phyloP scores from a whole-genome alignment of 2,113 vertebrate species.

The Lagopus leucura region DNA sequence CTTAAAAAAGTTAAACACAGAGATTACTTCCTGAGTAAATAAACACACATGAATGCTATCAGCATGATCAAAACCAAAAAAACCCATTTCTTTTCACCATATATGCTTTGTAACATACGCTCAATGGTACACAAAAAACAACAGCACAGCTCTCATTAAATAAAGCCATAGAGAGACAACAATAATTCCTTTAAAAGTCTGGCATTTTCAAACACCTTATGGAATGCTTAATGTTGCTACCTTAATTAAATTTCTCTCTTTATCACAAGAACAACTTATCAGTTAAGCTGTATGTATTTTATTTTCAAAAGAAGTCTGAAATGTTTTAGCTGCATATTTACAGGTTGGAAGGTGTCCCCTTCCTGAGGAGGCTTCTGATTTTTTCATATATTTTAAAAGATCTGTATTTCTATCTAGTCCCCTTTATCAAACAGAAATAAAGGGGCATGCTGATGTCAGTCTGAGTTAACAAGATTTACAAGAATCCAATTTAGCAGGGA shows the following conservation, averaged over 20 bases:
- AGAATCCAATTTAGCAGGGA: constrained; percentile 18
- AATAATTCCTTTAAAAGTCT: neutral
- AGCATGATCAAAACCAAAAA: neutral
- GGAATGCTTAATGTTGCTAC: neutral
- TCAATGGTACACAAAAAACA: neutral
- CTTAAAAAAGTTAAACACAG: neutral
- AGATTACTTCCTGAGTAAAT: neutral
- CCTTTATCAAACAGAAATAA: neutral
- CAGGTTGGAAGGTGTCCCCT: neutral
- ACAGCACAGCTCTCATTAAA: neutral
- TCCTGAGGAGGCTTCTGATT: neutral
- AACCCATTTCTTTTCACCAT: neutral
- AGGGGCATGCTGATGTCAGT: neutral
- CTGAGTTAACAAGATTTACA: constrained; percentile 13
- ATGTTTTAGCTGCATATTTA: neutral
- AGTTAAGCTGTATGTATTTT: neutral
- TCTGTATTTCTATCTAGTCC: neutral
- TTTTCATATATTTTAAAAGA: neutral
- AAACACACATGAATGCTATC: neutral
- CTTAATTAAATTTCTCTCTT: neutral
- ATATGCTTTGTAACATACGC: neutral
- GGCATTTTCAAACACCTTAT: neutral
- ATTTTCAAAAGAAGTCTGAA: neutral
- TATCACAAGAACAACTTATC: neutral
- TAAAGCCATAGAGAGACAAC: neutral